These are phyloP conservation scores for Sphinx pinastri DNA, from an alignment of 2,888 invertebrate genomes.

Conservation along the genomic window DNA sequence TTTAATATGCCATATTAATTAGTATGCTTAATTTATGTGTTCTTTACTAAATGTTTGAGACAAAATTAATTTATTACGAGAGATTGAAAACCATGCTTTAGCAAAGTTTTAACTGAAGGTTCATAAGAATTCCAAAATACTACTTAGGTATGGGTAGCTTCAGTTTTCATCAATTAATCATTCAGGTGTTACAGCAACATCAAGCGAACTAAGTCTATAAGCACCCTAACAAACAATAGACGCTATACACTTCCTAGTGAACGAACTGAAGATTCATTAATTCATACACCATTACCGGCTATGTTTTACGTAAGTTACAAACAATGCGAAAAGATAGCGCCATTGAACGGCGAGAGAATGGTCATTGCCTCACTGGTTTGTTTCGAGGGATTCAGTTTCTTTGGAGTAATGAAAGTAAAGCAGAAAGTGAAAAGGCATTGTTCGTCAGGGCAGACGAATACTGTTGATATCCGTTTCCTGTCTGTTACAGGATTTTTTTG, in stretches of 20 bases:
- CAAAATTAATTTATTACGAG: no score
- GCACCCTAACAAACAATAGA: constrained; percentile 59
- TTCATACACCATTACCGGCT: constrained; percentile 75
- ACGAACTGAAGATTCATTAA: constrained; percentile 68
- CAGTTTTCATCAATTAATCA: constrained; percentile 2
- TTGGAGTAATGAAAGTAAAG: constrained; percentile 67
- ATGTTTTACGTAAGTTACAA: constrained; percentile 72
- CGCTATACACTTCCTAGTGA: constrained; percentile 67
- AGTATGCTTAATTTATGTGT: no score
- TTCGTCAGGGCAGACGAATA: constrained; percentile 45
- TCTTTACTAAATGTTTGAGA: no score
- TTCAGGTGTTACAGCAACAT: constrained; percentile 12
- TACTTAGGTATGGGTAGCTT: not conserved
- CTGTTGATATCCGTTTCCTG: constrained; percentile 35
- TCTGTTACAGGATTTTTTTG: not conserved
- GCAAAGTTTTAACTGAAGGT: no score
- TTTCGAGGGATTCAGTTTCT: constrained; percentile 57
- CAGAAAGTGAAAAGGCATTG: constrained; percentile 61
- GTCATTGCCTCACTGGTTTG: constrained; percentile 77
- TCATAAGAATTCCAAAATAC: no score
- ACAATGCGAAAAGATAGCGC: constrained; percentile 78
- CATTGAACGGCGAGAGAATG: constrained; percentile 70
- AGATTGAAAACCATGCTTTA: no score
- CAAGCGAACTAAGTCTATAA: constrained; percentile 23
- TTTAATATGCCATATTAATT: no score